Evolutionary conservation across 1,140 invertebrate genomes (phyloP).

Genomic region (Cotesia typhae): DNA sequence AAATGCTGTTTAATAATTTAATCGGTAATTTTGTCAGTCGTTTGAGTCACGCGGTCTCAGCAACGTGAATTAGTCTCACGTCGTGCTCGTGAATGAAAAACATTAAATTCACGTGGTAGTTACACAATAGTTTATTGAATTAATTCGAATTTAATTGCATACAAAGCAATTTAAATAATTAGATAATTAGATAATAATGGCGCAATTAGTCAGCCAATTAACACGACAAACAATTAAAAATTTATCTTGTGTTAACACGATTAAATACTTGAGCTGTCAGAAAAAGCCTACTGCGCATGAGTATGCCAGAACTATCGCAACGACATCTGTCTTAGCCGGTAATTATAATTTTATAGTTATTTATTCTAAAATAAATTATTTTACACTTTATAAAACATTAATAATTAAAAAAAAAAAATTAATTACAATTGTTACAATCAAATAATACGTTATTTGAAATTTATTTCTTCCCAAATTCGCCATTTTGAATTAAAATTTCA

Average conservation of each 20-base stretch:
- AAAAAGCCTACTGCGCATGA: constrained; percentile 8
- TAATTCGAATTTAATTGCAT: not conserved
- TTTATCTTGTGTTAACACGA: constrained; percentile 14
- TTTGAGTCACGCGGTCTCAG: constrained; percentile 35
- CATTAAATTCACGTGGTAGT: not conserved
- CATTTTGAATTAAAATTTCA: no score
- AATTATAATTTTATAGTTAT: constrained; percentile 11
- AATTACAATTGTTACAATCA: no score
- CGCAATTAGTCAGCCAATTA: constrained; percentile 46
- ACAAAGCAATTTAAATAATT: no score
- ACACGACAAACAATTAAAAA: constrained; percentile 36
- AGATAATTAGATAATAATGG: constrained; percentile 44
- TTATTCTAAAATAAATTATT: not conserved
- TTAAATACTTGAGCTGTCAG: constrained; percentile 31
- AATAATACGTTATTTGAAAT: no score
- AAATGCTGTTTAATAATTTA: constrained; percentile 7
- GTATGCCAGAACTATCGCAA: constrained; percentile 45
- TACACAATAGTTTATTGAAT: not conserved
- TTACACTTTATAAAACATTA: no score
- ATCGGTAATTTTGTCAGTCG: constrained; percentile 38
- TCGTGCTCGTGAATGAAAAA: not conserved
- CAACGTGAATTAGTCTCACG: no score
- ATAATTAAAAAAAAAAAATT: no score
- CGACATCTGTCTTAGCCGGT: constrained; percentile 30
- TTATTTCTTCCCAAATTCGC: no score